Evolutionary conservation across 1,140 invertebrate species (phyloP).

Genomic region (Ceratosolen fusciceps): DNA sequence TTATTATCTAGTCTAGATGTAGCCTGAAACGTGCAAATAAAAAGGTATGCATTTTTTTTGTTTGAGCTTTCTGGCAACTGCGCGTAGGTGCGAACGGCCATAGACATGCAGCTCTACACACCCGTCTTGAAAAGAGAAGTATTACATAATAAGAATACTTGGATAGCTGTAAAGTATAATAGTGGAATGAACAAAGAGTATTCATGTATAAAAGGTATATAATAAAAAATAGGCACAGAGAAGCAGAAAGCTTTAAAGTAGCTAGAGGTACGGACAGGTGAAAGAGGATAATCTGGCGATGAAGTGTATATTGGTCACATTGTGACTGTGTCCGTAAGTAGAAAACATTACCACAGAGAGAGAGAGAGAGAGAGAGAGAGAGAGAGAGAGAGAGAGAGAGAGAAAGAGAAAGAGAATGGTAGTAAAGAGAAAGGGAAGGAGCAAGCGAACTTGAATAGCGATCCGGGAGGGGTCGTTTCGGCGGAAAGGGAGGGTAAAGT

Average conservation of each 20-base stretch:
- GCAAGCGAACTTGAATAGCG: not conserved
- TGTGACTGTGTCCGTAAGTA: too few relatives aligned
- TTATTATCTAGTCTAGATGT: not conserved
- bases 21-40: too few relatives aligned
- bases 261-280: not conserved
- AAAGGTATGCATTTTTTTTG: not conserved
- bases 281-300: not conserved
- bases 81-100: too few relatives aligned
- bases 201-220: too few relatives aligned
- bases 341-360: not conserved
- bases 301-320: not conserved
- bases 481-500: not conserved
- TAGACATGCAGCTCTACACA: too few relatives aligned
- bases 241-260: not conserved
- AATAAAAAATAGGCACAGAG: too few relatives aligned
- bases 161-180: too few relatives aligned
- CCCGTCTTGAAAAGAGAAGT: too few relatives aligned
- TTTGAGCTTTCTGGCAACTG: not conserved
- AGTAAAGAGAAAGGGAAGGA: not conserved
- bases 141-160: too few relatives aligned
- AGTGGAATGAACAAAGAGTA: too few relatives aligned
- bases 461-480: not conserved
- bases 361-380: not conserved
- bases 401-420: not conserved
- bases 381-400: not conserved